phyloP scores from a whole-genome alignment of 2,797 vertebrate genomes.

The Moxostoma hubbsi region DNA sequence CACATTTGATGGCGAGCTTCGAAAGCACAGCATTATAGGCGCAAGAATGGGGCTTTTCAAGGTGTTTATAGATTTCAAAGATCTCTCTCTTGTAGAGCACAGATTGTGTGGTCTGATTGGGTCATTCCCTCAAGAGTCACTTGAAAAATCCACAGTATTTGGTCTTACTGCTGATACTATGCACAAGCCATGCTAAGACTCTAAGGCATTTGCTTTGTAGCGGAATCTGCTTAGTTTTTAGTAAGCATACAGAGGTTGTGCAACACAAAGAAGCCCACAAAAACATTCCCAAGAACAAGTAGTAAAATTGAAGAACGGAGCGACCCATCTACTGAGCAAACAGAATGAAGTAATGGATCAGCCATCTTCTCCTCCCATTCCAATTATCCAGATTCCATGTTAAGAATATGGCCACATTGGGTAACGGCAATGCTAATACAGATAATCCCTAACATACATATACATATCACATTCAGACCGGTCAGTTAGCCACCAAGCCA shows the following conservation, averaged over 20 bases:
- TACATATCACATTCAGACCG: slow-evolving; percentile 84
- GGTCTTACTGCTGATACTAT: slow-evolving; percentile 38
- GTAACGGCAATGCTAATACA: slow-evolving; percentile 83
- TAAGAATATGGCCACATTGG: slow-evolving; percentile 80
- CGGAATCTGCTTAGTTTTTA: slow-evolving; percentile 76
- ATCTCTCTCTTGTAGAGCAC: slow-evolving; percentile 79
- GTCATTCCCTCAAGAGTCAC: slow-evolving; percentile 85
- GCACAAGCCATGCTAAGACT: slow-evolving; percentile 62
- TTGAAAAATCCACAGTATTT: slow-evolving; percentile 80
- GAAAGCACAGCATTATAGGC: slow-evolving; percentile 82
- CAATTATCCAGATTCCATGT: slow-evolving; percentile 84
- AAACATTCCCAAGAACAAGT: slow-evolving; percentile 71
- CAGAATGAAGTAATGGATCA: slow-evolving; percentile 86
- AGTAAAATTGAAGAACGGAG: slow-evolving; percentile 81
- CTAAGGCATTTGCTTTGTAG: slow-evolving; percentile 79
- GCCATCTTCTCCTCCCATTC: slow-evolving; percentile 83
- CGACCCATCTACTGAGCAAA: slow-evolving; percentile 84
- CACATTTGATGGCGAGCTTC: slow-evolving; percentile 88
- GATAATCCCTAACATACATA: slow-evolving; percentile 88
- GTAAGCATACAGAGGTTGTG: slow-evolving; percentile 78
- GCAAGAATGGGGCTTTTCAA: slow-evolving; percentile 81
- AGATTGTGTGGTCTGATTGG: slow-evolving; percentile 83
- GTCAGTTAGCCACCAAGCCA: slow-evolving; percentile 83
- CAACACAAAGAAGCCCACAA: slow-evolving; percentile 80
- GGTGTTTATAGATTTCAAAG: slow-evolving; percentile 91